Evolutionary conservation across 53 echinoderm and acorn worm genomes (phyloP), one percentile per base, ranked within the genome.

Genomic region (Apostichopus leukothele): DNA sequence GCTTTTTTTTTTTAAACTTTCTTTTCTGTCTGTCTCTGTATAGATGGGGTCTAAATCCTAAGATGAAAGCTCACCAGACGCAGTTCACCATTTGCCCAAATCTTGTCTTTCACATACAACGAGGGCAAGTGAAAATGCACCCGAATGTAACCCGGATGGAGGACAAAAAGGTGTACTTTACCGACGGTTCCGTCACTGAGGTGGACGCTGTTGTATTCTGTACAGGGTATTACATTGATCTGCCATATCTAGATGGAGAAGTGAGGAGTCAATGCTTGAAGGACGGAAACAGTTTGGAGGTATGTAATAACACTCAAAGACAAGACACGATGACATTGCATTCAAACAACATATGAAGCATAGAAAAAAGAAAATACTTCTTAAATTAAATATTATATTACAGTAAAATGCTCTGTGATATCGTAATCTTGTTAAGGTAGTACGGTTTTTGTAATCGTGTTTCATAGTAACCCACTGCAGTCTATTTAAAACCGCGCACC

Each of bases 31-130:
- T 3, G 19, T 52, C 21, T 53, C 16, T 80, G 5, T 55, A 14
- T 50, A 96, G 96, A 23, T 95, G 93, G 91, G 93, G 93, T 67
- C 81, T 96, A 53, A 93, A 92, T 76, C 96, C 96, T 9, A 94
- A 94, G 83, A 94, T 93, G 94, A 85, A 78, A 8, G 85, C 91
- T 18, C 73, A 93, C 2, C 96, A 96, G 90, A 94, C 96, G 10
- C 96, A 96, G 80, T 94, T 94, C 6, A 96, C 96, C 0, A 94
- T 96, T 7, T 95, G 96, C 59, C 96, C 96, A 25, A 93, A 90
- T 22, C 86, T 96, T 0, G 54, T 94, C 52, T 92, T 93, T 78
- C 94, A 94, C 89, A 91, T 96, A 76, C 96, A 96, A 90, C 68
- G 96, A 18, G 95, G 95, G 18, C 87, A 94, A 59, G 84, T 96